These are phyloP conservation scores for Clepsis dumicolana DNA, from an alignment of 2,888 invertebrate genomes.

Conservation along the genomic window DNA sequence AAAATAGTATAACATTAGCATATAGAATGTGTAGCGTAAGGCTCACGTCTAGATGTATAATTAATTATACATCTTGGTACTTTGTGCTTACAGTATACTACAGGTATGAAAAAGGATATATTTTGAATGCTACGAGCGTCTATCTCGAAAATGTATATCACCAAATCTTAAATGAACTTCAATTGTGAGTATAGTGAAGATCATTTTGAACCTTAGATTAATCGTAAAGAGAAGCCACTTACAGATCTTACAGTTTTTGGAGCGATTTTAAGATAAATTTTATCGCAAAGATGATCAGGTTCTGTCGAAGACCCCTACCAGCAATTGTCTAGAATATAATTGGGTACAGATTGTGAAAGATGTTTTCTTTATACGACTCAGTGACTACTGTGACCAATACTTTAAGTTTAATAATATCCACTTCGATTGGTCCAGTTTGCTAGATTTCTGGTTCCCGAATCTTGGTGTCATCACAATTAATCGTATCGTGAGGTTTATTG, in stretches of 20 bases:
- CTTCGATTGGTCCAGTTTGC: no score
- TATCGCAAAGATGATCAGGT: not conserved
- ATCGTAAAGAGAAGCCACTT: slow-evolving; percentile 75
- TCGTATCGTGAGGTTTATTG: no score
- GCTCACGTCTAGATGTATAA: slow-evolving; percentile 54
- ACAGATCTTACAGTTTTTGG: slow-evolving; percentile 62
- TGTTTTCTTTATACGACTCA: no score
- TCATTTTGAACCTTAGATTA: slow-evolving; percentile 62
- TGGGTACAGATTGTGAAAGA: no score
- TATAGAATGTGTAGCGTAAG: slow-evolving; percentile 65
- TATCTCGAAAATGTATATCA: slow-evolving; percentile 65
- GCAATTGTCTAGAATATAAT: no score
- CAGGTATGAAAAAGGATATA: slow-evolving; percentile 58
- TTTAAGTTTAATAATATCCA: no score
- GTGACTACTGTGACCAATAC: no score
- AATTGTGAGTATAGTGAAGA: slow-evolving; percentile 62
- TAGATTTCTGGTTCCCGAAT: no score
- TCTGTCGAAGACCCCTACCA: not conserved
- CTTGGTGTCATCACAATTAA: no score
- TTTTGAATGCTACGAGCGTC: slow-evolving; percentile 55
- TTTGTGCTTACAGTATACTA: slow-evolving; percentile 74
- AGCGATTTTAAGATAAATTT: slow-evolving; percentile 5
- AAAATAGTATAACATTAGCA: slow-evolving; percentile 67
- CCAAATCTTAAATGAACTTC: slow-evolving; percentile 63
- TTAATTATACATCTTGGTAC: slow-evolving; percentile 60